These are phyloP conservation scores for Tricholauxania praeusta DNA, from an alignment of 2,888 invertebrate genomes.

Conservation along the genomic window DNA sequence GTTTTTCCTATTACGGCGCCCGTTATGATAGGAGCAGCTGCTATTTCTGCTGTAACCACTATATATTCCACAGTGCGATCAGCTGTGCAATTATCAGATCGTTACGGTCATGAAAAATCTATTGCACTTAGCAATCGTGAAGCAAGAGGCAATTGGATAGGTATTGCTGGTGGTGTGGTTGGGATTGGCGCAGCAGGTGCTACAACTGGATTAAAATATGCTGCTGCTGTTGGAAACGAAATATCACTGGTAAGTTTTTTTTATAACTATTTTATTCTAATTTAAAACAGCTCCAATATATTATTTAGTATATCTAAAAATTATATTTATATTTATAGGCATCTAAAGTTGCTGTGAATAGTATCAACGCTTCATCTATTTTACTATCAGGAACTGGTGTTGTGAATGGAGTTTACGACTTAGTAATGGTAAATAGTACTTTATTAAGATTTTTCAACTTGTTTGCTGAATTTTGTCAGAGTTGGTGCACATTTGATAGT, in stretches of 20 bases:
- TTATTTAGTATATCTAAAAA: background rate
- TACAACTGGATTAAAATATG: conserved; percentile 48
- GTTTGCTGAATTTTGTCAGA: no score
- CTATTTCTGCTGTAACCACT: conserved; percentile 49
- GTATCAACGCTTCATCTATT: conserved; percentile 59
- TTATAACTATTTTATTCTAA: no score
- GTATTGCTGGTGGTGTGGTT: conserved; percentile 52
- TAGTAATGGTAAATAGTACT: conserved; percentile 54
- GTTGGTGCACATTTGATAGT: no score
- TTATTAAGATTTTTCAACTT: background rate
- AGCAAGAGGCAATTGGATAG: conserved; percentile 58
- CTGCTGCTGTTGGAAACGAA: conserved; percentile 53
- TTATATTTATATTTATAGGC: conserved; percentile 29
- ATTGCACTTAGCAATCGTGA: conserved; percentile 52
- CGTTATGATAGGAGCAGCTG: conserved; percentile 48
- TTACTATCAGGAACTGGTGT: conserved; percentile 58
- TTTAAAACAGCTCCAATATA: background rate
- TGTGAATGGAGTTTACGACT: conserved; percentile 55
- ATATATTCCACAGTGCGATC: conserved; percentile 56
- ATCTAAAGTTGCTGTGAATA: conserved; percentile 50
- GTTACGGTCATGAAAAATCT: conserved; percentile 58
- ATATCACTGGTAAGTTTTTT: conserved; percentile 53
- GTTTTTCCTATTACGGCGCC: conserved; percentile 53
- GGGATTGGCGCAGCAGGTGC: conserved; percentile 56
- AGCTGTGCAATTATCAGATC: conserved; percentile 51